phyloP scores from a whole-genome alignment of 2,888 invertebrate species.

The Orgyia antiqua region DNA sequence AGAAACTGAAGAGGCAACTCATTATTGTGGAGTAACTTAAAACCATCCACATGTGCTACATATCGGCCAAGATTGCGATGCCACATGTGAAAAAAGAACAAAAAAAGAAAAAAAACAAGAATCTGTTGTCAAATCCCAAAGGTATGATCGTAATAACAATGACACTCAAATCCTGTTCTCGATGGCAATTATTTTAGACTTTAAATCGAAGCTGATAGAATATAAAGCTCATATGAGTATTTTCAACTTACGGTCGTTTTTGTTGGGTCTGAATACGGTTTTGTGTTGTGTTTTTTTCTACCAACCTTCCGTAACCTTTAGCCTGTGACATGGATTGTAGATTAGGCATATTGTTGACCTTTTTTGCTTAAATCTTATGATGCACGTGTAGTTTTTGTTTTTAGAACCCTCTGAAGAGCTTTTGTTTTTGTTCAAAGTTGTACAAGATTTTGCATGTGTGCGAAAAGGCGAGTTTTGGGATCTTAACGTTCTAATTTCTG shows the following conservation, averaged over 20 bases:
- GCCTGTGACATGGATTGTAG: slow-evolving; percentile 77
- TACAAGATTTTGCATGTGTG: slow-evolving; percentile 64
- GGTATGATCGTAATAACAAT: slow-evolving; percentile 59
- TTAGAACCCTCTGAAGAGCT: slow-evolving; percentile 46
- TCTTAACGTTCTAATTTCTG: background rate
- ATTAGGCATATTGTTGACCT: slow-evolving; percentile 77
- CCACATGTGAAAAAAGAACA: slow-evolving; percentile 68
- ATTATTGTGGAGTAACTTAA: slow-evolving; percentile 72
- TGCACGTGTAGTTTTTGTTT: slow-evolving; percentile 66
- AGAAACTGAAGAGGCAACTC: slow-evolving; percentile 67
- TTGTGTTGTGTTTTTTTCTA: slow-evolving; percentile 66
- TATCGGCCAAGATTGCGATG: slow-evolving; percentile 76
- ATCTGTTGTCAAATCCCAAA: slow-evolving; percentile 75
- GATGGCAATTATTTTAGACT: slow-evolving; percentile 36
- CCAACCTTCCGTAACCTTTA: slow-evolving; percentile 75
- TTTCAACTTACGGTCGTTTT: slow-evolving; percentile 56
- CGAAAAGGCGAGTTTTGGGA: slow-evolving; percentile 24
- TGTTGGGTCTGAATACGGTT: slow-evolving; percentile 43
- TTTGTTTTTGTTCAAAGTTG: slow-evolving; percentile 54
- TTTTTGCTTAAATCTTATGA: slow-evolving; percentile 62
- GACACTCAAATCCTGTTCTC: slow-evolving; percentile 46
- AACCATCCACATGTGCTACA: slow-evolving; percentile 75
- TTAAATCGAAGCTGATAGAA: slow-evolving; percentile 32
- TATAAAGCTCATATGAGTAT: slow-evolving; percentile 28
- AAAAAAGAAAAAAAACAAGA: slow-evolving; percentile 65